Base-by-base conservation (phyloP, 2,797 vertebrate genomes). In the Sebastes minor region DNA sequence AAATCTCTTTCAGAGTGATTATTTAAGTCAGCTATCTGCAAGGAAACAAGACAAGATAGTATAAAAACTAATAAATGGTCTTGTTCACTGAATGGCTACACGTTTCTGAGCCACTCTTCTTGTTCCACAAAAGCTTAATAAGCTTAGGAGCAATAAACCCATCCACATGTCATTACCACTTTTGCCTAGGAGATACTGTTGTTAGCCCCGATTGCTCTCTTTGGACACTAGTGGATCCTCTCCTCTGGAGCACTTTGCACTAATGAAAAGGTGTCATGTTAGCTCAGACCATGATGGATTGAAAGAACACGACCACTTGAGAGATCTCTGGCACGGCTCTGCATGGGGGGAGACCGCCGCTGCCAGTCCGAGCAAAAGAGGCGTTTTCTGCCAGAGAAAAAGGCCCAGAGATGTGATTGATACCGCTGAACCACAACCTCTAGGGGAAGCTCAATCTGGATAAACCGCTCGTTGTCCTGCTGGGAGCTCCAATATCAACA, bases 251-350 rank as follows among this genome's bases (percentile, higher is more conserved):
- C 91, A 93, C 92, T 94, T 89, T 91, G 76, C 88, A 71, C 84
- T 94, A 93, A 95, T 94, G 91, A 92, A 92, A 90, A 88, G 86
- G 76, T 87, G 87, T 84, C 88, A 80, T 77, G 79, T 93, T 87
- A 55, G 66, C 81, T 46, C 53, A 53, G 69, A 69, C 71, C 33
- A 16, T 91, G 93, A 94, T 93, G 91, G 90, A 94, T 93, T 83
- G 90, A 87, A 66, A 71, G 82, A 89, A 72, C 84, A 67, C 72
- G 81, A 84, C 85, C 89, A 90, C 79, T 68, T 65, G 82, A 80
- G 71, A 79, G 60, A 81, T 89, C 78, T 78, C 78, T 94, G 93
- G 90, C 90, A 72, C 56, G 1, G 68, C 67, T 62, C 67, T 6
- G 49, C 23, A 38, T 25, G 67, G 75, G 55, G 60, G 49, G 69